Evolutionary conservation across 2,888 invertebrate species (phyloP).

Genomic region (Abrostola tripartita): DNA sequence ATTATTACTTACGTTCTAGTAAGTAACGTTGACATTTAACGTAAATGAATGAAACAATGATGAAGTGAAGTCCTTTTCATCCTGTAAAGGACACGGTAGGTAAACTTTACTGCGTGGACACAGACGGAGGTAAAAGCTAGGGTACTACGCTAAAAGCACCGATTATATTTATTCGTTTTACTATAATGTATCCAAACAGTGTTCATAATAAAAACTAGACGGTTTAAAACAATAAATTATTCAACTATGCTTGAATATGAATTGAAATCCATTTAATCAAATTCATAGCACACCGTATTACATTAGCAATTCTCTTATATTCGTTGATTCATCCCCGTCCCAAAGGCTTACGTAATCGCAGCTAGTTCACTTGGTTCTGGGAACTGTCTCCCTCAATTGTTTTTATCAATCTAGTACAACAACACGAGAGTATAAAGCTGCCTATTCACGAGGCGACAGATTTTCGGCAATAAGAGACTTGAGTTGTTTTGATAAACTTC

Average conservation of each 20-base stretch:
- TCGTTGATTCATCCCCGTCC: constrained; percentile 34
- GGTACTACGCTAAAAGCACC: too few relatives aligned
- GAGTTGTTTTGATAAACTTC: not conserved
- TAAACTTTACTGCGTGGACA: too few relatives aligned
- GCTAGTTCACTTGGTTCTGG: constrained; percentile 47
- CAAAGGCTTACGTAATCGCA: constrained; percentile 61
- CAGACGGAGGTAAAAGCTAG: too few relatives aligned
- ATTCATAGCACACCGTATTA: constrained; percentile 18
- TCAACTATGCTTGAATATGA: not conserved
- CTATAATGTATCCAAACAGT: too few relatives aligned
- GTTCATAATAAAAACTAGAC: too few relatives aligned
- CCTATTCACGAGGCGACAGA: not conserved
- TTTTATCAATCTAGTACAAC: constrained; percentile 64
- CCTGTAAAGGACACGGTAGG: too few relatives aligned
- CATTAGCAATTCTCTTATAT: constrained; percentile 45
- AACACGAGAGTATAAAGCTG: constrained; percentile 41
- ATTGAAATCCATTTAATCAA: constrained; percentile 12
- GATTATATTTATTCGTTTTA: too few relatives aligned
- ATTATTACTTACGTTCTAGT: too few relatives aligned
- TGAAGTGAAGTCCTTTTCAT: too few relatives aligned
- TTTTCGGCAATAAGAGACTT: not conserved
- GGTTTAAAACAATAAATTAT: not conserved
- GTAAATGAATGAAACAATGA: too few relatives aligned
- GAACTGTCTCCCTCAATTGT: constrained; percentile 59
- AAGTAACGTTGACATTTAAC: too few relatives aligned